phyloP scores from a whole-genome alignment of 2,797 vertebrate genomes.

The Sebastes oblongus region DNA sequence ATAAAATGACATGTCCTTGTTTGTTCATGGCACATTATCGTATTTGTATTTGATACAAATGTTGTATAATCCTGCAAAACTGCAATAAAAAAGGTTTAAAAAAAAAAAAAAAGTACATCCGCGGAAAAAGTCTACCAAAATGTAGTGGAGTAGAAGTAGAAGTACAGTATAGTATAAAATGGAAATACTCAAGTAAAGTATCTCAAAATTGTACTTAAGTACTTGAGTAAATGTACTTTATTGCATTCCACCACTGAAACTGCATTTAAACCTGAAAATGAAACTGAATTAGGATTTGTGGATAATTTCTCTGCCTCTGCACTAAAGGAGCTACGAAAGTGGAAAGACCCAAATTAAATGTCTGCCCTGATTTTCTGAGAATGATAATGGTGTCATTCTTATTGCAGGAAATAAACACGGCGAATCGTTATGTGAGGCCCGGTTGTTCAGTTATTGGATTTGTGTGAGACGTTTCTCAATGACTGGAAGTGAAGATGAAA shows the following conservation, averaged over 20 bases:
- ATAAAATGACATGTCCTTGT: neutral
- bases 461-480: constrained; percentile 63
- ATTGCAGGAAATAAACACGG: constrained; percentile 55
- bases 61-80: neutral
- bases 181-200: neutral
- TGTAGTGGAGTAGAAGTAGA: too few species aligned
- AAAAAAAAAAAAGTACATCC: too few species aligned
- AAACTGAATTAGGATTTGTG: neutral
- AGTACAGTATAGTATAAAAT: too few species aligned
- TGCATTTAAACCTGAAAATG: neutral
- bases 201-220: neutral
- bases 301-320: neutral
- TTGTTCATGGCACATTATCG: neutral
- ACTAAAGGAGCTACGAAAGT: neutral
- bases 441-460: constrained; percentile 75
- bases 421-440: constrained; percentile 46
- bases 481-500: constrained; percentile 69
- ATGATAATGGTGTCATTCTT: constrained; percentile 71
- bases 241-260: neutral
- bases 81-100: neutral
- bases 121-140: too few species aligned
- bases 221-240: neutral
- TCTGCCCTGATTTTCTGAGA: constrained; percentile 20
- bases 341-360: constrained; percentile 57
- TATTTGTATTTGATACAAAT: neutral